Base-by-base conservation (phyloP, 2,797 vertebrate genomes). In the Margarornis squamiger region DNA sequence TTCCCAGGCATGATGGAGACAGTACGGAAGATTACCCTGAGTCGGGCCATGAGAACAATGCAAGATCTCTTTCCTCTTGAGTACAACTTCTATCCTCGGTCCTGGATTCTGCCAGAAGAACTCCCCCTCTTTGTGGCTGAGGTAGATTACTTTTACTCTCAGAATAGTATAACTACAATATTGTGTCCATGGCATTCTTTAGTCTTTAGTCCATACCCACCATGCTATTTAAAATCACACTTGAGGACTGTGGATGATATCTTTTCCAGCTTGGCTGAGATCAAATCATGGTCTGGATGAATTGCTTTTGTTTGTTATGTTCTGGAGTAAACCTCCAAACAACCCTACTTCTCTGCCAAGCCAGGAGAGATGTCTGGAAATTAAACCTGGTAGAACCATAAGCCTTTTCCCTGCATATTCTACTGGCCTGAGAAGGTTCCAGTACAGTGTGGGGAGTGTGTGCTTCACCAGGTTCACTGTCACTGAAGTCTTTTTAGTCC, bases 51-150 rank as follows among this genome's bases (percentile, higher is more conserved):
- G 96, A 97, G 99, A 63, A 99, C 98, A 14, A 99, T 99, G 99
- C 99, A 99, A 85, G 98, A 98, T 91, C 98, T 99, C 7, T 99
- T 99, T 95, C 99, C 99, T 2, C 98, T 99, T 5, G 99, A 99
- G 51, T 99, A 99, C 62, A 98, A 99, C 97, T 99, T 99, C 98
- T 99, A 99, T 92, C 99, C 99, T 29, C 99, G 98, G 4, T 99
- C 99, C 4, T 99, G 99, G 99, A 99, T 99, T 95, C 98, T 99
- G 85, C 99, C 99, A 0, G 99, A 99, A 27, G 99, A 99, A 80
- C 98, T 98, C 94, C 98, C 98, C 91, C 98, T 98, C 96, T 99
- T 99, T 80, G 97, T 98, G 43, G 88, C 98, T 71, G 98, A 99
- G 99, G 99, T 99, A 96, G 68, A 32, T 17, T 48, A 23, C 54